These are phyloP conservation scores for Calameuta idolon DNA, from an alignment of 2,888 invertebrate species.

Conservation along the genomic window DNA sequence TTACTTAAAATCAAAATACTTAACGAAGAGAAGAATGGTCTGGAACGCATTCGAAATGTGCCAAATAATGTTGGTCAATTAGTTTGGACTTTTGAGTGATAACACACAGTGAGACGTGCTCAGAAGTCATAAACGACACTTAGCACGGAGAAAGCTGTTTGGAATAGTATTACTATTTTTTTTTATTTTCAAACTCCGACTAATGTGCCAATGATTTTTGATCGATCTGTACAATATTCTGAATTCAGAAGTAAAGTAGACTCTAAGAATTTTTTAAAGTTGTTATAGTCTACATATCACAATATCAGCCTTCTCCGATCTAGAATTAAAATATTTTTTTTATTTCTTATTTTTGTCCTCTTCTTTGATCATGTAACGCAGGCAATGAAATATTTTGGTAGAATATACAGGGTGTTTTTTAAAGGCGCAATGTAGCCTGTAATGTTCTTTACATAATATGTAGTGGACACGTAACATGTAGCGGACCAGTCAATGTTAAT, in stretches of 20 bases:
- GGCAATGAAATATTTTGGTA: background rate
- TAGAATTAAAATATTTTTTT: background rate
- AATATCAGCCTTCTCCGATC: background rate
- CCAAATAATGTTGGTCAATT: slow-evolving; percentile 55
- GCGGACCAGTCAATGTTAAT: background rate
- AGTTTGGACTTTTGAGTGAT: slow-evolving; percentile 25
- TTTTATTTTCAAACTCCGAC: background rate
- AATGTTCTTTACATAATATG: background rate
- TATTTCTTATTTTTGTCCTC: background rate
- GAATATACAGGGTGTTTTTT: background rate
- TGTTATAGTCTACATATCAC: slow-evolving; percentile 1
- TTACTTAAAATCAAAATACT: slow-evolving; percentile 4
- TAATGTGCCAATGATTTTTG: background rate
- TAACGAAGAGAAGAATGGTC: slow-evolving; percentile 61
- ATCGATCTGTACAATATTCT: background rate
- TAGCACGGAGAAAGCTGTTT: background rate
- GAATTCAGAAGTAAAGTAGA: background rate
- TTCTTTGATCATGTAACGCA: background rate
- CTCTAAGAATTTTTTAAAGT: background rate
- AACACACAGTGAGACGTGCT: background rate
- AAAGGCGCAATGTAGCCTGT: background rate
- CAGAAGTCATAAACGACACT: background rate
- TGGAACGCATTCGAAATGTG: slow-evolving; percentile 63
- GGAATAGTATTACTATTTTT: background rate
- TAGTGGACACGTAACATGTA: background rate